These are phyloP conservation scores for Pocillopora meandrina DNA, from an alignment of 92 coral and sea anemone species.

Conservation along the genomic window DNA sequence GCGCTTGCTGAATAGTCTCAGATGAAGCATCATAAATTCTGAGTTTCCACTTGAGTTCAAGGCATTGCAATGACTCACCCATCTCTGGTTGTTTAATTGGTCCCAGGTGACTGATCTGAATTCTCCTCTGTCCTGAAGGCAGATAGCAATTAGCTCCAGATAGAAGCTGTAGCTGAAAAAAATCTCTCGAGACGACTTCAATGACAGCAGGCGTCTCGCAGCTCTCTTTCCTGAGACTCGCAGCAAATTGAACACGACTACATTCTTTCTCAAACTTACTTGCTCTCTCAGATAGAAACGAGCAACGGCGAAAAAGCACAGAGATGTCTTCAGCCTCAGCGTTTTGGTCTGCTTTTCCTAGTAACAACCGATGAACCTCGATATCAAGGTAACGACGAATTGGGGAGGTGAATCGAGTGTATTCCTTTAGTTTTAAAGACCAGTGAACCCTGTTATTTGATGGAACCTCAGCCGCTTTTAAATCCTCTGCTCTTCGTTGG, in stretches of 20 bases:
- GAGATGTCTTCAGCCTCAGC: conserved; percentile 28
- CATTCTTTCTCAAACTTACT: conserved; percentile 54
- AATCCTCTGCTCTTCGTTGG: conserved; percentile 39
- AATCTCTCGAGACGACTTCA: conserved; percentile 39
- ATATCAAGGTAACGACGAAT: conserved; percentile 73
- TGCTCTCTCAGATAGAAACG: conserved; percentile 48
- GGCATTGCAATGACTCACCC: neutral
- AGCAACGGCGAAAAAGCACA: conserved; percentile 55
- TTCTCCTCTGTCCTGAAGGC: conserved; percentile 27
- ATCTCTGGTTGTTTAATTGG: conserved; percentile 52
- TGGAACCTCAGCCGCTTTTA: conserved; percentile 28
- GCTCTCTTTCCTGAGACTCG: conserved; percentile 18
- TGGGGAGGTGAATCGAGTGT: conserved; percentile 73
- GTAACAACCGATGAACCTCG: conserved; percentile 57
- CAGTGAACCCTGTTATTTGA: conserved; percentile 27
- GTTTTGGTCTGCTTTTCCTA: conserved; percentile 11
- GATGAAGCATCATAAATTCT: conserved; percentile 38
- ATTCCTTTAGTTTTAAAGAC: conserved; percentile 34
- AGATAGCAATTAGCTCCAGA: conserved; percentile 42
- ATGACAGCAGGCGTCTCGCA: conserved; percentile 48
- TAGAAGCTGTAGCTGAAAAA: conserved; percentile 37
- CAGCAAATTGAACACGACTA: conserved; percentile 45
- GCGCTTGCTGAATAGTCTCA: conserved; percentile 2
- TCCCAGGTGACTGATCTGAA: conserved; percentile 56
- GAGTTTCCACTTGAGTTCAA: conserved; percentile 41